Percentiles rank a stretch among this genome's conserved stretches.
phyloP scores from a whole-genome alignment of 2,113 vertebrate species.

The Prietella phreatophila region DNA sequence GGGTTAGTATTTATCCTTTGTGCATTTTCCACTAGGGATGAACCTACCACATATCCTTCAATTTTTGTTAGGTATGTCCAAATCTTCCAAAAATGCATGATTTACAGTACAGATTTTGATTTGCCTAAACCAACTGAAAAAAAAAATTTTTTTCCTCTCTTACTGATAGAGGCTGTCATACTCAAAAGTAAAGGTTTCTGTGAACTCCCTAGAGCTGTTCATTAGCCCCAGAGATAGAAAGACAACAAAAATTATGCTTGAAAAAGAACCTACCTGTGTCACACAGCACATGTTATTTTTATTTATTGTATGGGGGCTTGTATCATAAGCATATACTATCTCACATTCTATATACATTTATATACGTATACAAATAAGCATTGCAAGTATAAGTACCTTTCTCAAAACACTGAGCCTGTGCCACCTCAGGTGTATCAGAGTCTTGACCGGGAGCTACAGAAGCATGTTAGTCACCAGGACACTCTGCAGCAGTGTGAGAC shows the following conservation, averaged over 20 bases:
- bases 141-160: not conserved
- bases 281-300: not conserved
- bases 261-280: not conserved
- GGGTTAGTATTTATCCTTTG: slow-evolving; percentile 73
- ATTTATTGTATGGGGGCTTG: not conserved
- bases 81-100: not conserved
- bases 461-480: slow-evolving; percentile 90
- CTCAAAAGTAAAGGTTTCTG: not conserved
- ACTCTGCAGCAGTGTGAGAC: slow-evolving; percentile 89
- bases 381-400: not conserved
- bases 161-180: not conserved
- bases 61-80: not conserved
- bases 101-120: not conserved
- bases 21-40: not conserved
- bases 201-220: not conserved
- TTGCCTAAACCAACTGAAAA: not conserved
- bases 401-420: not conserved
- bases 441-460: slow-evolving; percentile 93
- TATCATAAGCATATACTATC: not conserved
- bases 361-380: not conserved
- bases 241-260: not conserved
- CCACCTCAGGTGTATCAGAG: slow-evolving; percentile 85
- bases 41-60: not conserved
- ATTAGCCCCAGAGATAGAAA: not conserved
- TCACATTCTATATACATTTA: not conserved